Evolutionary conservation across 2,113 vertebrate genomes (phyloP).

Genomic region (Nanger granti): DNA sequence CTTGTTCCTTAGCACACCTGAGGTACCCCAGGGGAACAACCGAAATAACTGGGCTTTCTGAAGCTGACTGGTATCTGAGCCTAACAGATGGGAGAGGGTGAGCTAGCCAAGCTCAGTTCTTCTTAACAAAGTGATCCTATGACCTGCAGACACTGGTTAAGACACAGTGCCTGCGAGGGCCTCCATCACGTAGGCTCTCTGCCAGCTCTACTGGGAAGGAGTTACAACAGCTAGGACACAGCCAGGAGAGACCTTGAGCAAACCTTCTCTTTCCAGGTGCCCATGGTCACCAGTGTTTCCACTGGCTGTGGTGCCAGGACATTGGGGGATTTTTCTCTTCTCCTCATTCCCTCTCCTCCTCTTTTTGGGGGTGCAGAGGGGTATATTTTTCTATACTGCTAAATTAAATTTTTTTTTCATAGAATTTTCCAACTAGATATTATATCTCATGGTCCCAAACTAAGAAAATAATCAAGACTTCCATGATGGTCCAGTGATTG

Average conservation of each 20-base stretch:
- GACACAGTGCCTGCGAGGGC: too few relatives aligned
- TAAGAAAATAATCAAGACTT: neutral
- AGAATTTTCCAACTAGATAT: neutral
- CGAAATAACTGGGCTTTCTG: neutral
- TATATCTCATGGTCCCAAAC: neutral
- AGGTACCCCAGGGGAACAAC: neutral
- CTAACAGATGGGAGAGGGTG: neutral
- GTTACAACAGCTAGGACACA: neutral
- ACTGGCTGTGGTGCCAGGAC: neutral
- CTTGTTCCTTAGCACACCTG: neutral
- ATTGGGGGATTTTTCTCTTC: neutral
- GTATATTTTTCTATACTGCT: neutral
- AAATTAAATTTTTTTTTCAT: neutral
- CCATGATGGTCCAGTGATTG: neutral
- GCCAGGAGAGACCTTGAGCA: neutral
- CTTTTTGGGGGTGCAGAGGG: neutral
- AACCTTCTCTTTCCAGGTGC: too few relatives aligned
- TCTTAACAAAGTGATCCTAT: neutral
- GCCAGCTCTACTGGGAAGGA: neutral
- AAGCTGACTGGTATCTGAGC: neutral
- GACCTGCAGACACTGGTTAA: neutral
- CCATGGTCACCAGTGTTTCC: neutral
- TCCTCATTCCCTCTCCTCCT: accelerated
- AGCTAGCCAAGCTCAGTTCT: neutral
- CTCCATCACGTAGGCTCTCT: neutral